These are phyloP conservation scores for Okapia johnstoni DNA, from an alignment of 2,113 vertebrate species.

Conservation along the genomic window DNA sequence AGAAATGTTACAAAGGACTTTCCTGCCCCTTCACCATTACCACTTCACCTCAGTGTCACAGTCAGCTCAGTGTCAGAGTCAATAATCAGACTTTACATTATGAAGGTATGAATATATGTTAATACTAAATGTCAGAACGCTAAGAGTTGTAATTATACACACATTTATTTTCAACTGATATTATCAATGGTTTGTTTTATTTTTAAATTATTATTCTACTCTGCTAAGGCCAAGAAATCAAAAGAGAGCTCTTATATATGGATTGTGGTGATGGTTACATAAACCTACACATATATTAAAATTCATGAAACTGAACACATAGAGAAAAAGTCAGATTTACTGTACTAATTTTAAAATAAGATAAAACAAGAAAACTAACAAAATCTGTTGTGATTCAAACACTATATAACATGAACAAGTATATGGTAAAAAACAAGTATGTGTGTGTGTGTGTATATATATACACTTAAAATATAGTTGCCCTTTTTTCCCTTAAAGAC, in stretches of 20 bases:
- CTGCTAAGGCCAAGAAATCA: neutral
- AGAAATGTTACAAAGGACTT: neutral
- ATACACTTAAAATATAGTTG: neutral
- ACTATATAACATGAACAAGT: neutral
- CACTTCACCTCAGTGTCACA: neutral
- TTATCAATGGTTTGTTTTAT: neutral
- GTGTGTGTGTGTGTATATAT: neutral
- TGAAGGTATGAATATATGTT: neutral
- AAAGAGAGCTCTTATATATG: neutral
- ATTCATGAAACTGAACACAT: neutral
- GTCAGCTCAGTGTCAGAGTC: neutral
- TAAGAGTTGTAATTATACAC: neutral
- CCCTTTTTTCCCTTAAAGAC: neutral
- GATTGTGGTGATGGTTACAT: neutral
- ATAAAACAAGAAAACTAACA: neutral
- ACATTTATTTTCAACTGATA: neutral
- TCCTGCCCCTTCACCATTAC: neutral
- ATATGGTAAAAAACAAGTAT: neutral
- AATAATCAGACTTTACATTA: neutral
- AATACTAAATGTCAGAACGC: neutral
- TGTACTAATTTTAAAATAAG: constrained; percentile 32
- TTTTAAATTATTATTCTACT: constrained; percentile 5
- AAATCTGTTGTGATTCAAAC: neutral
- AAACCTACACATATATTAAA: neutral
- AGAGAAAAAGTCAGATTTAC: neutral